phyloP scores from a whole-genome alignment of 2,888 invertebrate species.

The Euspilapteryx auroguttella region DNA sequence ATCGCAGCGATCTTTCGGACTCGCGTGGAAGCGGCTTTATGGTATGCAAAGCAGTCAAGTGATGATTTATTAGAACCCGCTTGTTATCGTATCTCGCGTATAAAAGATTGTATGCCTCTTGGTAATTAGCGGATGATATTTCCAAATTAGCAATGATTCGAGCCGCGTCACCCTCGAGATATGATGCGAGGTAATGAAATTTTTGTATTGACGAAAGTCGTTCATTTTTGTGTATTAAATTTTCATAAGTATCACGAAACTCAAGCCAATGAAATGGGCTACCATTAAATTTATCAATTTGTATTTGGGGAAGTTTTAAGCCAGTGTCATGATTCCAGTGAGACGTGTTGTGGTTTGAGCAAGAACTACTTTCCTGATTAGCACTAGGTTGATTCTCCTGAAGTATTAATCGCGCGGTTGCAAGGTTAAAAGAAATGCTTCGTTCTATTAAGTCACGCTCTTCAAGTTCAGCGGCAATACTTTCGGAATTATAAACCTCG shows the following conservation, averaged over 20 bases:
- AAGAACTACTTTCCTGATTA: background rate
- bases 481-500: background rate
- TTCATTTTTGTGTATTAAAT: slow-evolving; percentile 6
- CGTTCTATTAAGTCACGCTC: background rate
- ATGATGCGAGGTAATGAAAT: slow-evolving; percentile 3
- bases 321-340: background rate
- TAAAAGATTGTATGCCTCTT: slow-evolving; percentile 7
- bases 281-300: slow-evolving; percentile 7
- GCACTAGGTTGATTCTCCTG: background rate
- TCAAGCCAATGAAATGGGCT: slow-evolving; percentile 8
- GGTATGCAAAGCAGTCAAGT: slow-evolving; percentile 7
- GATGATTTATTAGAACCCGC: slow-evolving; percentile 8
- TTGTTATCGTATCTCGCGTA: slow-evolving; percentile 8
- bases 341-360: background rate
- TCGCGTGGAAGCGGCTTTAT: slow-evolving; percentile 6
- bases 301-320: background rate
- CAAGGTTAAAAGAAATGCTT: background rate
- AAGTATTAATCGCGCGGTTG: background rate
- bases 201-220: slow-evolving; percentile 6
- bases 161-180: slow-evolving; percentile 8
- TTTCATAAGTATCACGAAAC: slow-evolving; percentile 8
- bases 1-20: slow-evolving; percentile 8
- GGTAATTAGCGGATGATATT: slow-evolving; percentile 7
- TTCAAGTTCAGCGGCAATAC: background rate
- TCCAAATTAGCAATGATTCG: slow-evolving; percentile 8